A percentile compares a stretch with the other conserved stretches of the same genome.
These are phyloP conservation scores for Ephialtes manifestator DNA, from an alignment of 2,888 invertebrate species.

Conservation along the genomic window DNA sequence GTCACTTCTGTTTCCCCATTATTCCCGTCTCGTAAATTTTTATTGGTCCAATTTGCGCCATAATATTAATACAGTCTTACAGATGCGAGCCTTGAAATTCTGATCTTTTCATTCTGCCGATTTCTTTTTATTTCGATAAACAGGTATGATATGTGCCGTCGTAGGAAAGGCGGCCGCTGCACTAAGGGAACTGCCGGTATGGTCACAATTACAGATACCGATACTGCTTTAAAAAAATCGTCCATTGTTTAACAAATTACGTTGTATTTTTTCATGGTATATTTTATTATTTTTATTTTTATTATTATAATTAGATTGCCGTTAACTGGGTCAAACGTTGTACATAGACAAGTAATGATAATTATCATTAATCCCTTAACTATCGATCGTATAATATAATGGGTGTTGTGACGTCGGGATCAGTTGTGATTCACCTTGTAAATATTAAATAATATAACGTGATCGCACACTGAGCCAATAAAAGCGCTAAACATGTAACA, in stretches of 20 bases:
- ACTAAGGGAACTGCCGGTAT: constrained; percentile 99
- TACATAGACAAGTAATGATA: constrained; percentile 47
- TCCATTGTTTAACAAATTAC: constrained; percentile 45
- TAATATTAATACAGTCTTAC: background rate
- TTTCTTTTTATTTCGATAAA: constrained; percentile 85
- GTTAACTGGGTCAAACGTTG: constrained; percentile 27
- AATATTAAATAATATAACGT: constrained; percentile 43
- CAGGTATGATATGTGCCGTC: constrained; percentile 99
- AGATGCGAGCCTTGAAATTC: constrained; percentile 53
- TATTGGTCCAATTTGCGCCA: background rate
- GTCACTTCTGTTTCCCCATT: background rate
- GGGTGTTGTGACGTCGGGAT: constrained; percentile 44
- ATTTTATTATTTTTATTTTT: constrained; percentile 43
- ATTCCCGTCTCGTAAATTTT: background rate
- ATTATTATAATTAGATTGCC: background rate
- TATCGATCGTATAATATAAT: constrained; percentile 29
- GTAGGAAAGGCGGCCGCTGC: constrained; percentile 98
- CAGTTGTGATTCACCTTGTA: constrained; percentile 54
- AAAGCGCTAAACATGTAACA: constrained; percentile 28
- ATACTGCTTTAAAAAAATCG: constrained; percentile 72
- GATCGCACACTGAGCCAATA: constrained; percentile 8
- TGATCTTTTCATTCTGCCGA: constrained; percentile 83
- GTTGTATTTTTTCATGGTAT: constrained; percentile 65
- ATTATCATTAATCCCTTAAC: constrained; percentile 48
- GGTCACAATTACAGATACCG: constrained; percentile 85